A percentile compares a stretch with the other conserved stretches of the same genome.
phyloP scores from a whole-genome alignment of 1,140 invertebrate genomes.

The Saccostrea cuccullata region DNA sequence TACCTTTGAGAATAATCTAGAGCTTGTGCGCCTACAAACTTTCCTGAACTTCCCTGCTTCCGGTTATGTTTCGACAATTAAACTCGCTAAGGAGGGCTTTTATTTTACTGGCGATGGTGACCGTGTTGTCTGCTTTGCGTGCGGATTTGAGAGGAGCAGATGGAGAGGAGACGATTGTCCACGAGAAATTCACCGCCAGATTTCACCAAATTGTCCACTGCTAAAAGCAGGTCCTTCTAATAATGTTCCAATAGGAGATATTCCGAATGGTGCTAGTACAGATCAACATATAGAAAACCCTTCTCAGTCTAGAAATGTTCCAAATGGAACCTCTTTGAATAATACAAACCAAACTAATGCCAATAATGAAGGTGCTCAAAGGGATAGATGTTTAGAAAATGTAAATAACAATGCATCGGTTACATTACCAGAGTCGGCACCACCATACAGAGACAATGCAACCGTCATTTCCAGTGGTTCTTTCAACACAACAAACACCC shows the following conservation, averaged over 20 bases:
- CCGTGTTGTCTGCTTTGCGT: constrained; percentile 50
- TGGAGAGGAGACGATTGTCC: constrained; percentile 54
- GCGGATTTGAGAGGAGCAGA: constrained; percentile 39
- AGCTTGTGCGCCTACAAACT: constrained; percentile 42
- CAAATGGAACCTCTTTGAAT: background rate
- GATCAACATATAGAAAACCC: background rate
- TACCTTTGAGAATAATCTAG: too few relatives aligned
- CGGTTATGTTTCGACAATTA: constrained; percentile 21
- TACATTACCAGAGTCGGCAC: background rate
- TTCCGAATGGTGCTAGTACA: background rate
- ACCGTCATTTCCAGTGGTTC: background rate
- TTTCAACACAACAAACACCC: background rate
- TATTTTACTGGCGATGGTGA: constrained; percentile 47
- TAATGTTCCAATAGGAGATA: background rate
- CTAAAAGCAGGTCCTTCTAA: background rate
- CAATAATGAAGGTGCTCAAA: background rate
- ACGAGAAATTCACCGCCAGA: constrained; percentile 45
- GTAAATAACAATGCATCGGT: background rate
- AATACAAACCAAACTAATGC: background rate
- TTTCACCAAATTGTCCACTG: constrained; percentile 53
- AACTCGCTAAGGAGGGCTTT: constrained; percentile 56
- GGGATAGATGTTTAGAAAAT: background rate
- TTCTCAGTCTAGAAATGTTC: background rate
- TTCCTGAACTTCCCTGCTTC: constrained; percentile 50
- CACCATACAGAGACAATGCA: background rate